Percentiles rank a stretch among this genome's conserved stretches.
Conservation (phyloP, 2,113 vertebrate species). For the Phasianus colchicus region DNA sequence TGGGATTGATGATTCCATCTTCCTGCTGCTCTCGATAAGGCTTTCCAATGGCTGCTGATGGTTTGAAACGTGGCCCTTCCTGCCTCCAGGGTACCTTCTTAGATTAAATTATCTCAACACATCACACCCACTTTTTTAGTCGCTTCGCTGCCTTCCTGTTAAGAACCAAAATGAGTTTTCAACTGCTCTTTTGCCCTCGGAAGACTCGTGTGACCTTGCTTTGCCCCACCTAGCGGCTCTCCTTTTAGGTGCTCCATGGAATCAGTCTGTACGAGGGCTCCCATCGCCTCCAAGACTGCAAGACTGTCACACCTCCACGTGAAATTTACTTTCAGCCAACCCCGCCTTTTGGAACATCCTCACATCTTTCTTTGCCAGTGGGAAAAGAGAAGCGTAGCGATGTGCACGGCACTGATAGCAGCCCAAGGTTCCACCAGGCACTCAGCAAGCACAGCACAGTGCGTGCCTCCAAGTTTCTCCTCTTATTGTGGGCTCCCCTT, state of each 20-base stretch:
- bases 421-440: background rate
- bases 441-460: background rate
- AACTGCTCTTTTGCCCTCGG: conserved; percentile 34
- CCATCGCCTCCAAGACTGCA: no score
- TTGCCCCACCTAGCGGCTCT: background rate
- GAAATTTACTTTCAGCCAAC: no score
- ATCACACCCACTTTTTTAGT: conserved; percentile 46
- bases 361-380: background rate
- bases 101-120: conserved; percentile 50
- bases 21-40: conserved; percentile 31
- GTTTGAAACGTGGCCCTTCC: conserved; percentile 23
- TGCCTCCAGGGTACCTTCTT: conserved; percentile 44
- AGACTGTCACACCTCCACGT: no score
- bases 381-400: background rate
- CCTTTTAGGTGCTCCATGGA: no score
- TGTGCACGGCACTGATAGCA: conserved; percentile 32
- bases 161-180: conserved; percentile 35
- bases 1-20: conserved; percentile 29
- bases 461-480: conserved; percentile 9
- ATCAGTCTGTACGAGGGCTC: no score
- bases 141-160: conserved; percentile 42
- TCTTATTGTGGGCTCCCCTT: conserved; percentile 9
- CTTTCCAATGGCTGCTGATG: conserved; percentile 30
- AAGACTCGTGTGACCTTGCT: conserved; percentile 35
- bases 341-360: no score